Percentiles rank a stretch among this genome's conserved stretches.
Conservation (phyloP, 2,888 invertebrate genomes). For the Eupithecia subfuscata region DNA sequence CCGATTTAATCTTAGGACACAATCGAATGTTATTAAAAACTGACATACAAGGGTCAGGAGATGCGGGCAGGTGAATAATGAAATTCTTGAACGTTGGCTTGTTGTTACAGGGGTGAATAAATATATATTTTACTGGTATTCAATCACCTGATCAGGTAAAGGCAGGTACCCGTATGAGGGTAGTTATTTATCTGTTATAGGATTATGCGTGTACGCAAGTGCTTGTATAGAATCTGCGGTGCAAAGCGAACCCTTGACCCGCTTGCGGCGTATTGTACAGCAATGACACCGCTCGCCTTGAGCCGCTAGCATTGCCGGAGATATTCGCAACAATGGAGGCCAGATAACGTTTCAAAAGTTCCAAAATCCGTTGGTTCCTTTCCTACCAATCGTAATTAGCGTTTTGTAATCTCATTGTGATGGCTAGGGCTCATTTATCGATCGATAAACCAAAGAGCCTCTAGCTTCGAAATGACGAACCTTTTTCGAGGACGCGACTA, state of each 20-base stretch:
- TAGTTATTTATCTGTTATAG: conserved; percentile 40
- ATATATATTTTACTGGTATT: conserved; percentile 56
- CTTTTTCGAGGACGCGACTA: conserved; percentile 50
- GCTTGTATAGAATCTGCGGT: conserved; percentile 43
- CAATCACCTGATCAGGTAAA: conserved; percentile 73
- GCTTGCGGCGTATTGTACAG: conserved; percentile 81
- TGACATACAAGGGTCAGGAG: conserved; percentile 57
- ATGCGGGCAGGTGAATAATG: conserved; percentile 76
- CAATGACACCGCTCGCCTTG: conserved; percentile 84
- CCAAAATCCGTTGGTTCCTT: conserved; percentile 79
- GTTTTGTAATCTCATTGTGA: conserved; percentile 68
- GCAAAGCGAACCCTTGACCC: conserved; percentile 78
- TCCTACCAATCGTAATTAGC: conserved; percentile 72
- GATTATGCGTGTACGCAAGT: conserved; percentile 41
- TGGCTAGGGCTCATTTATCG: conserved; percentile 39
- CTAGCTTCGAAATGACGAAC: conserved; percentile 41
- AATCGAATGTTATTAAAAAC: conserved; percentile 60
- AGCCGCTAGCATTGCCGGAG: conserved; percentile 83
- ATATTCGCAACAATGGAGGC: conserved; percentile 84
- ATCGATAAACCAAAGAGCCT: conserved; percentile 20
- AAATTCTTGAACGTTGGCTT: conserved; percentile 63
- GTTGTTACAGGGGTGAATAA: conserved; percentile 73
- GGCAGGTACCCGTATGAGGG: conserved; percentile 70
- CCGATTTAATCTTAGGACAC: conserved; percentile 52
- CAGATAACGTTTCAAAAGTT: conserved; percentile 84